A percentile compares a stretch with the other conserved stretches of the same genome.
Conservation (phyloP, 2,888 invertebrate species). For the Prionchulus punctatus region DNA sequence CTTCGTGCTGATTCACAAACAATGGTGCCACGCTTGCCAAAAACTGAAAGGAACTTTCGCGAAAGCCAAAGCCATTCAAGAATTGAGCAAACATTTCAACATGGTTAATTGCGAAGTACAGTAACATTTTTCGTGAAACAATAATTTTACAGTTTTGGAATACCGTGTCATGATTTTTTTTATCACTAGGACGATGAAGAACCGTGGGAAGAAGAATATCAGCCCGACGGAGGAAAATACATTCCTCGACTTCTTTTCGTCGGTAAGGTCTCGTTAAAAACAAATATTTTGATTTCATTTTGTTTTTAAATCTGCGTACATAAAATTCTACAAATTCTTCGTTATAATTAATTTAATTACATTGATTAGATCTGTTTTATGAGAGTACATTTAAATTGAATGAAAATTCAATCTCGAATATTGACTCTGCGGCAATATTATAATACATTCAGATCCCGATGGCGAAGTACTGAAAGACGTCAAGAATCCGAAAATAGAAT, state of each 20-base stretch:
- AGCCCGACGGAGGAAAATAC: slow-evolving; percentile 36
- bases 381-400: no score
- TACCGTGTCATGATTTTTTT: not conserved
- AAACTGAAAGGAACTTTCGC: slow-evolving; percentile 31
- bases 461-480: slow-evolving; percentile 29
- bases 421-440: not conserved
- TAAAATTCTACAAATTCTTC: not conserved
- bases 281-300: slow-evolving; percentile 3
- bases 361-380: not conserved
- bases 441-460: slow-evolving; percentile 24
- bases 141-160: not conserved
- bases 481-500: slow-evolving; percentile 30
- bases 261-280: slow-evolving; percentile 21
- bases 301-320: not conserved
- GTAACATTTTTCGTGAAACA: no score
- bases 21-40: slow-evolving; percentile 41
- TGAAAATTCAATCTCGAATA: no score
- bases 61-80: slow-evolving; percentile 31
- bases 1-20: slow-evolving; percentile 38
- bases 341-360: not conserved
- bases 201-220: slow-evolving; percentile 32
- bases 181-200: slow-evolving; percentile 36
- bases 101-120: slow-evolving; percentile 38
- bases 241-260: slow-evolving; percentile 37
- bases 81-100: slow-evolving; percentile 34